Conservation (phyloP, 2,888 invertebrate species). For the Trisateles emortualis region DNA sequence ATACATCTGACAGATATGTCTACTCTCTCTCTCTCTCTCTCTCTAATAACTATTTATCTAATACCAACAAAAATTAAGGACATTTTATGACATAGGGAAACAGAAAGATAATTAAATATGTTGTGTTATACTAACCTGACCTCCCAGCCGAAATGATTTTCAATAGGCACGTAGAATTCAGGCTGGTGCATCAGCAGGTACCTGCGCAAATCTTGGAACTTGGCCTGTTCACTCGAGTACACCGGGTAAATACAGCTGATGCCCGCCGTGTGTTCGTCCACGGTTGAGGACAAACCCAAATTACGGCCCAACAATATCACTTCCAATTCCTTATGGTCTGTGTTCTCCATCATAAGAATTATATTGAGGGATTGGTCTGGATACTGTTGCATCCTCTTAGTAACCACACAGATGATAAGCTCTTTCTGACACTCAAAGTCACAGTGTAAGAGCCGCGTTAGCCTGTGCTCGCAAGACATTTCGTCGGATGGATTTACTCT, state of each 20-base stretch:
- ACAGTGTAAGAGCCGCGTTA: slow-evolving; percentile 68
- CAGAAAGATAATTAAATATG: background rate
- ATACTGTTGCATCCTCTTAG: slow-evolving; percentile 57
- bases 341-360: slow-evolving; percentile 48
- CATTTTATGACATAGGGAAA: background rate
- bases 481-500: slow-evolving; percentile 72
- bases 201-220: slow-evolving; percentile 57
- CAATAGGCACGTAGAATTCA: slow-evolving; percentile 73
- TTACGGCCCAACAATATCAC: slow-evolving; percentile 58
- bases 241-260: slow-evolving; percentile 46
- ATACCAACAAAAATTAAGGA: too few relatives aligned
- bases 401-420: slow-evolving; percentile 72
- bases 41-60: too few relatives aligned
- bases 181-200: slow-evolving; percentile 69
- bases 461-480: slow-evolving; percentile 49
- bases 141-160: slow-evolving; percentile 71
- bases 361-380: slow-evolving; percentile 65
- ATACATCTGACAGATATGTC: too few relatives aligned
- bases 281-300: slow-evolving; percentile 19
- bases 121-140: slow-evolving; percentile 67
- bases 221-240: slow-evolving; percentile 17
- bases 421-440: slow-evolving; percentile 62
- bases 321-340: slow-evolving; percentile 21
- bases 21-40: too few relatives aligned
- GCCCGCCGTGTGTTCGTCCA: slow-evolving; percentile 17